A percentile compares a stretch with the other conserved stretches of the same genome.
phyloP scores from a whole-genome alignment of 1,140 invertebrate species.

The Sarcophaga bullata region DNA sequence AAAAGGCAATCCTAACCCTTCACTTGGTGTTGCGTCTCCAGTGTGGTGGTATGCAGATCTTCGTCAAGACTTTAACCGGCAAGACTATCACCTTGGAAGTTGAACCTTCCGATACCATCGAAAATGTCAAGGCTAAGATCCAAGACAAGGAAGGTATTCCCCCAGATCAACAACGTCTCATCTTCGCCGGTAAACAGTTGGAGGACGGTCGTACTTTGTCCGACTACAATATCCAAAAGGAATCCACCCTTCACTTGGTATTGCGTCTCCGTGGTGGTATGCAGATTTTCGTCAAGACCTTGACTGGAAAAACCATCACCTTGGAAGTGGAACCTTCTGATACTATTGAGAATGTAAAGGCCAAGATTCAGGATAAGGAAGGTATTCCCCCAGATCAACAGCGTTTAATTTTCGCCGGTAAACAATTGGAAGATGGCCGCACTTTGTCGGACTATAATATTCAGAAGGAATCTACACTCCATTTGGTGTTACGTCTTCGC shows the following conservation, averaged over 20 bases:
- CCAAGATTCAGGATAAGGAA: slow-evolving; percentile 79
- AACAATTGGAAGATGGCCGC: slow-evolving; percentile 82
- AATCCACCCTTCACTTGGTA: slow-evolving; percentile 74
- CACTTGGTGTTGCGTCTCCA: slow-evolving; percentile 89
- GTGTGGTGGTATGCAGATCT: slow-evolving; percentile 95
- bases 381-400: slow-evolving; percentile 80
- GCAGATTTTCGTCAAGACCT: slow-evolving; percentile 84
- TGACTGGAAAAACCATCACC: slow-evolving; percentile 86
- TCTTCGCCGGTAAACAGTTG: slow-evolving; percentile 74
- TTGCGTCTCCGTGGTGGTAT: slow-evolving; percentile 71
- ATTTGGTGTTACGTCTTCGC: slow-evolving; percentile 83
- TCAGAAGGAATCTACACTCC: slow-evolving; percentile 89
- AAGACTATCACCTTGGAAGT: slow-evolving; percentile 90
- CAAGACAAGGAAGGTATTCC: slow-evolving; percentile 76
- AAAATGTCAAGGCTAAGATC: slow-evolving; percentile 80
- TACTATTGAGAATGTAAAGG: slow-evolving; percentile 84
- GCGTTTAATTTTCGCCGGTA: slow-evolving; percentile 78
- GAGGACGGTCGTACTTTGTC: slow-evolving; percentile 71
- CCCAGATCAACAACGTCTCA: slow-evolving; percentile 70
- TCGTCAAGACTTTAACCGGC: slow-evolving; percentile 91
- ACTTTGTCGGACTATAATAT: slow-evolving; percentile 85
- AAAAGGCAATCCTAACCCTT: slow-evolving; percentile 87
- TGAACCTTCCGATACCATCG: slow-evolving; percentile 77
- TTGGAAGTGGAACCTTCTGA: slow-evolving; percentile 82
- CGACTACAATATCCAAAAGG: slow-evolving; percentile 74